Percentiles rank a stretch among this genome's conserved stretches.
These are phyloP conservation scores for Dendroctonus ponderosae DNA, from an alignment of 1,140 invertebrate genomes.

Conservation along the genomic window DNA sequence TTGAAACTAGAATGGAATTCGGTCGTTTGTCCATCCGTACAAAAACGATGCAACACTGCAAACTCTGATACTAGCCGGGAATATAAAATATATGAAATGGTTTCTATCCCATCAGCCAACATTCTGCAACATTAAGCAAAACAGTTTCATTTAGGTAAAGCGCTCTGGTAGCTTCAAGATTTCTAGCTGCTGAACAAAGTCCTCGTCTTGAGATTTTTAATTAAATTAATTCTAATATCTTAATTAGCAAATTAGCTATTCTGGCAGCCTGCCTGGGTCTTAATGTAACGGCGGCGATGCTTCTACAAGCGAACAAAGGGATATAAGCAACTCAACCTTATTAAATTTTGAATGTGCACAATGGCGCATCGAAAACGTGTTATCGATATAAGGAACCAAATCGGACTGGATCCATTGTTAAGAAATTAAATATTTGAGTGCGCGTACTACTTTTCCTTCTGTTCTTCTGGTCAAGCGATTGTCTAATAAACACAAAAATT, in stretches of 20 bases:
- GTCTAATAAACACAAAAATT: no score
- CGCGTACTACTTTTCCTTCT: no score
- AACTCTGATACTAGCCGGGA: no score
- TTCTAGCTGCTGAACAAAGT: background rate
- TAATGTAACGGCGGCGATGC: slow-evolving; percentile 15
- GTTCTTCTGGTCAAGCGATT: no score
- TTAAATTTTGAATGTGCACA: slow-evolving; percentile 24
- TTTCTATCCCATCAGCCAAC: no score
- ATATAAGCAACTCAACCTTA: slow-evolving; percentile 10
- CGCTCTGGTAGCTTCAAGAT: background rate
- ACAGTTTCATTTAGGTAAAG: background rate
- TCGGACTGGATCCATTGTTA: no score
- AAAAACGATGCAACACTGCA: no score
- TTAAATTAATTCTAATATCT: slow-evolving; percentile 25
- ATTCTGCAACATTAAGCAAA: no score
- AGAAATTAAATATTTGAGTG: no score
- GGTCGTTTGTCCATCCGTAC: no score
- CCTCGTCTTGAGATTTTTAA: slow-evolving; percentile 15
- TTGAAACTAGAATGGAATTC: background rate
- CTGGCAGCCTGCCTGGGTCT: slow-evolving; percentile 18
- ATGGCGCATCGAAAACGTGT: background rate
- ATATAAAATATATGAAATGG: no score
- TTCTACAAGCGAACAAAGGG: slow-evolving; percentile 13
- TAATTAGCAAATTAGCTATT: slow-evolving; percentile 27
- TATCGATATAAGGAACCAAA: no score